These are phyloP conservation scores for Seira ritae DNA, from an alignment of 2,888 invertebrate genomes.

Conservation along the genomic window DNA sequence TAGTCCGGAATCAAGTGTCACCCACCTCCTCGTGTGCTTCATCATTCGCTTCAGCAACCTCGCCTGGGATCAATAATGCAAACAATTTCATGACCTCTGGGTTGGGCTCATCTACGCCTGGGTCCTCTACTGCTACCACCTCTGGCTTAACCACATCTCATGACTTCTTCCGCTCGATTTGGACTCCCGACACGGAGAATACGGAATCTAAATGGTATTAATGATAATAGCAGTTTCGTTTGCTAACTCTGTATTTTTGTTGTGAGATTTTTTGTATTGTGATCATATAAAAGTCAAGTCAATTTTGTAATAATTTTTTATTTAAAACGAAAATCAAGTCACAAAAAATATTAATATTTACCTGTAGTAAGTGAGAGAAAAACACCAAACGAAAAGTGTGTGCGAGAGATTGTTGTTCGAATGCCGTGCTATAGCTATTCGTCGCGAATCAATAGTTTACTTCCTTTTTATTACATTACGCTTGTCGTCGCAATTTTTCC, in stretches of 20 bases:
- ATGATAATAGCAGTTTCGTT: slow-evolving; percentile 7
- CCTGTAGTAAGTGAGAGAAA: too few species aligned
- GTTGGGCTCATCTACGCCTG: background rate
- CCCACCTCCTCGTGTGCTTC: slow-evolving; percentile 1
- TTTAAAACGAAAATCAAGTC: too few species aligned
- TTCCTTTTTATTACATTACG: background rate
- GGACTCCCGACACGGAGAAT: slow-evolving; percentile 68
- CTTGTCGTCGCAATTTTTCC: background rate
- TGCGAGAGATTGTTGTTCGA: too few species aligned
- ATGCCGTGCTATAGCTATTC: too few species aligned
- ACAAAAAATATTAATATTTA: too few species aligned
- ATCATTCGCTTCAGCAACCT: slow-evolving; percentile 36
- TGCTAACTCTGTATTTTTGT: background rate
- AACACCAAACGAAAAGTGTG: too few species aligned
- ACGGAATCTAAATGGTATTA: slow-evolving; percentile 59
- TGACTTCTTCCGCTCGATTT: slow-evolving; percentile 71
- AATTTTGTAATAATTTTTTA: background rate
- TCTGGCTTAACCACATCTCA: slow-evolving; percentile 60
- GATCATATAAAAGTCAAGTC: slow-evolving; percentile 3
- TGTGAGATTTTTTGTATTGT: background rate
- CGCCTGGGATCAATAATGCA: slow-evolving; percentile 25
- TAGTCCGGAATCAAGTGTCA: background rate
- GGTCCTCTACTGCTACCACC: slow-evolving; percentile 38
- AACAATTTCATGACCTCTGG: slow-evolving; percentile 42
- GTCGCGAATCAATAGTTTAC: background rate